Base-by-base conservation (phyloP, 2,888 invertebrate species). In the Seira musarum region DNA sequence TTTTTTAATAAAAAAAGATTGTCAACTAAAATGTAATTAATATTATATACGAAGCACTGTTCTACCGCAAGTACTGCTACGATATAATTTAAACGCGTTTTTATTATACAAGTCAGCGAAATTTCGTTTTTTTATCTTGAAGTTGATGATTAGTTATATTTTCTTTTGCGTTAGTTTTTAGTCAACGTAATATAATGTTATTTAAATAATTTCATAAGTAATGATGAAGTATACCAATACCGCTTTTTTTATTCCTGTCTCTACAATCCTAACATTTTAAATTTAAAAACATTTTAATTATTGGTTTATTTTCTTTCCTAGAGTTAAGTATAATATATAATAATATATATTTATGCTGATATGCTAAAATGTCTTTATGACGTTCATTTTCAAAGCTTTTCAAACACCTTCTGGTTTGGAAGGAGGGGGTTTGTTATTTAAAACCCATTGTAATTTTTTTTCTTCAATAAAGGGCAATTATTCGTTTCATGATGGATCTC, bases 351-450 rank as follows among this genome's bases (percentile, higher is more conserved):
- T 24, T 24, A 53, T 67, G 64, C 65, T 80, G 80, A 80, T 80
- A 80, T 80, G 80, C 80, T 80, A 80, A 69, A 80, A 80, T 80
- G 80, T 80, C 80, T 80, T 80, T 75, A 69, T 80, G 75, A 80
- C 80, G 80, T 80, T 74, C 64, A 70, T 71, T 69, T 64, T 80
- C 49, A 40, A 72, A 72, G 49, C 72, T 63, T 64, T 15, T 19
- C 17, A 61, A 65, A 64, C 53, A 64, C 30, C 40, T 72, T 63
- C 21, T 19, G 63, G n/a, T 21, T 63, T 10, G 35, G 40, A 21
- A 53, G 17, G 21, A 21, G 40, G 22, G 19, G 21, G 22, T 5
- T 19, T 63, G 8, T 21, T 63, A 10, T 57, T 57, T n/a, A 6
- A 57, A 57, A 57, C 8, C 17, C 8, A 57, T n/a, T n/a, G n/a